Base-by-base conservation (phyloP, 2,797 vertebrate species). In the Halcyon smyrnensis region DNA sequence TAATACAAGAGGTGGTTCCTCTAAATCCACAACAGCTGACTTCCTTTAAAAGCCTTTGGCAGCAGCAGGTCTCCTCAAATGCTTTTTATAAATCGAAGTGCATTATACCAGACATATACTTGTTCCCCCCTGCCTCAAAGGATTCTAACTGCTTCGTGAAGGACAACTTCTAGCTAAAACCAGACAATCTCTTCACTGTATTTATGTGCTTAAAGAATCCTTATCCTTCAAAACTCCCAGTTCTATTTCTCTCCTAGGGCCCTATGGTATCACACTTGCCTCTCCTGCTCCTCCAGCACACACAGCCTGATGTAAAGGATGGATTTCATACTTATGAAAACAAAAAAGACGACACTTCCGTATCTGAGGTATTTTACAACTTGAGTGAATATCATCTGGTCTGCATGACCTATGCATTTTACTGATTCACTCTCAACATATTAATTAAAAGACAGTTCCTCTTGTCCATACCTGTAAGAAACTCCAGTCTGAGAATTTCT, bases 71-170 rank as follows among this genome's bases (percentile, higher is more conserved):
- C 70, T 81, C 39, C 12, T 73, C 86, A 87, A 92, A 91, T 27
- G 80, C 79, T 94, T 94, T 95, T 89, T 91, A 91, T 79, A 96
- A 96, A 97, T 90, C 51, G 15, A 97, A 93, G 59, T 92, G 51
- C 90, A 92, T 96, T 94, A 93, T 28, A 79, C 13, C 54, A 53
- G 27, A 51, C 43, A 73, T 45, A 53, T 11, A 83, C 32, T 85
- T 70, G 34, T 21, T n/a, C 9, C 12, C 10, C 25, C 15, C 4
- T 7, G 5, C 6, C 21, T 17, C 74, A 71, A 77, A 91, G 60
- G 90, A 62, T 20, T 71, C 21, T 11, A 75, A 81, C 37, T 59
- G 39, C 77, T 94, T 87, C 78, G n/a, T 25, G 46, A 89, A 84
- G 57, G 8, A 64, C 3, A 4, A 84, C 32, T 74, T 75, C 14